Conservation (phyloP, 2,113 vertebrate species). For the Phalacrocorax aristotelis region DNA sequence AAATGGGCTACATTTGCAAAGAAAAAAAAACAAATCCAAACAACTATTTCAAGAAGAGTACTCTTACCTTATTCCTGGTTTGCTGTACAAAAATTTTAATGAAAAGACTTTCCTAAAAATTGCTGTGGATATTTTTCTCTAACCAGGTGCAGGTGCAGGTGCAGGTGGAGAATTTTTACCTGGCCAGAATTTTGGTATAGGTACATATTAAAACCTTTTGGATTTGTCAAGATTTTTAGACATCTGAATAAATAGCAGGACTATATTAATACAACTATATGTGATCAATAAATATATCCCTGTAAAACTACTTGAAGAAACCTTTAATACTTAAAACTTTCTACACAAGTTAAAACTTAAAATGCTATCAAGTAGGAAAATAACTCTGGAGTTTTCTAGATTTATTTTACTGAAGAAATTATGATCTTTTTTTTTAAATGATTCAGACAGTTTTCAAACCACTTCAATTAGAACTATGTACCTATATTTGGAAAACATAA, state of each 20-base stretch:
- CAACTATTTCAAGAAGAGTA: neutral
- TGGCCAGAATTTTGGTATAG: neutral
- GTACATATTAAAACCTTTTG: neutral
- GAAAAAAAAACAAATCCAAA: neutral
- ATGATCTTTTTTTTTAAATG: accelerated
- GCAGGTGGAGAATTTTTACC: neutral
- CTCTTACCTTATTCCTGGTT: neutral
- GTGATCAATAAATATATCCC: neutral
- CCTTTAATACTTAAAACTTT: neutral
- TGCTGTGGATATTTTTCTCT: neutral
- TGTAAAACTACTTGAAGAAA: neutral
- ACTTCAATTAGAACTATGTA: neutral
- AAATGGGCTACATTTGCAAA: accelerated
- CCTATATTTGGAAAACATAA: neutral
- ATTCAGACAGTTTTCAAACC: neutral
- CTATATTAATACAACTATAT: neutral
- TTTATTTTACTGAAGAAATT: neutral
- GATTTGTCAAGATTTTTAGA: neutral
- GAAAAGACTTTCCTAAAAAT: neutral
- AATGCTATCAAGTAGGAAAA: neutral
- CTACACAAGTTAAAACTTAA: neutral
- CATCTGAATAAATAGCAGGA: neutral
- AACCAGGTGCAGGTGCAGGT: neutral
- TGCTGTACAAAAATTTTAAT: neutral
- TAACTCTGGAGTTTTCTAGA: neutral